Base-by-base conservation (phyloP, 2,888 invertebrate species). In the Hypomecis atomaria region DNA sequence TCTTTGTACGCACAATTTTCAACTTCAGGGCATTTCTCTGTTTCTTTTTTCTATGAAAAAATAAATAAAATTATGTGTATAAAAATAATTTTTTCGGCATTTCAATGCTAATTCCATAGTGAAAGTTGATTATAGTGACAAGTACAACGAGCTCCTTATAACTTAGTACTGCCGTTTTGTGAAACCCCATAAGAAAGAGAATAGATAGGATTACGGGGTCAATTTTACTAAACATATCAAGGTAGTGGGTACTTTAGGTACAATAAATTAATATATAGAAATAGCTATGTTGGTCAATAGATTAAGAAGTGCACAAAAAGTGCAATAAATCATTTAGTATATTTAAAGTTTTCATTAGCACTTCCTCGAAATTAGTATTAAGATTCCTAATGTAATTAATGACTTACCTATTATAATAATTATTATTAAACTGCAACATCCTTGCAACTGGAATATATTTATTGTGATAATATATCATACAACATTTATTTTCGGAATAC, bases 321-420 rank as follows among this genome's bases (percentile, higher is more conserved):
- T 40, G 40, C 8, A 40, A 7, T 40, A 40, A 7, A 8, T n/a
- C 10, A 33, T 40, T 52, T n/a, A 38, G 9, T 10, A 38, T 5
- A 54, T 13, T 9, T 5, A 45, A 56, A 56, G 37, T 62, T 70
- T 67, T 82, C 88, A 89, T 83, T 77, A 90, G 90, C 87, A 80
- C 85, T 87, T 83, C 89, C 90, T 91, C 90, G 90, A 90, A 70
- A 76, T 50, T 74, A 66, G 6, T 52, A 23, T 52, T 60, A 52
- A 50, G 49, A 33, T 38, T 42, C 4, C 42, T n/a, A 43, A 49
- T 10, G 2, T 65, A 67, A 60, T 38, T 43, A 64, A 23, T 23
- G 23, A 55, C 49, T n/a, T 66, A 73, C 69, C 66, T 67, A 62
- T 63, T 44, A 34, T 36, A 4, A 23, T 13, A 49, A 45, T 6